These are phyloP conservation scores for Triplophysa rosa DNA, from an alignment of 2,113 vertebrate genomes.

Conservation along the genomic window DNA sequence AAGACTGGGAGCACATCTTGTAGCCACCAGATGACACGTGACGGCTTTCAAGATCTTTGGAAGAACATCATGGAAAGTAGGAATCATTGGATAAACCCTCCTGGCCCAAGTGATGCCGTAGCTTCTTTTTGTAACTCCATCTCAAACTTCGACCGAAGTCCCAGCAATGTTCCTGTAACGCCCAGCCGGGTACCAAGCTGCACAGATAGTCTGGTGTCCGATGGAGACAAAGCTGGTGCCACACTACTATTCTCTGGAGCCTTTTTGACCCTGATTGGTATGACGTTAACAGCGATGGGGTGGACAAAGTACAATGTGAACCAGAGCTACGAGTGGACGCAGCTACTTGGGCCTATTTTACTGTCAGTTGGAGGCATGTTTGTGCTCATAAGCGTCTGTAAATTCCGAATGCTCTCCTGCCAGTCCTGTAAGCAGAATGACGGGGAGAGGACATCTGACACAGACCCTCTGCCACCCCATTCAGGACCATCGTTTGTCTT, in stretches of 20 bases:
- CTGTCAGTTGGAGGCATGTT: conserved; percentile 81
- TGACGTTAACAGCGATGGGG: conserved; percentile 79
- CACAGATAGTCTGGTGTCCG: conserved; percentile 70
- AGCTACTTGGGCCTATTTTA: conserved; percentile 82
- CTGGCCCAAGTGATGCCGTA: not conserved
- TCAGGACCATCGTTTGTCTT: conserved; percentile 77
- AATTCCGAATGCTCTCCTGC: conserved; percentile 77
- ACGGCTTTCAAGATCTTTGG: conserved; percentile 7
- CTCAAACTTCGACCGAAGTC: conserved; percentile 30
- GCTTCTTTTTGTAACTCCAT: not conserved
- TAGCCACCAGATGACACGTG: conserved; percentile 17
- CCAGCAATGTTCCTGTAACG: conserved; percentile 69
- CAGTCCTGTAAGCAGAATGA: conserved; percentile 68
- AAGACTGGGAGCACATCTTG: not conserved
- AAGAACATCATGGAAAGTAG: not conserved
- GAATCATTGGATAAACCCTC: conserved; percentile 20
- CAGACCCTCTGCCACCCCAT: conserved; percentile 58
- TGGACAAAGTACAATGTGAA: conserved; percentile 74
- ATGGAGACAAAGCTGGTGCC: conserved; percentile 77
- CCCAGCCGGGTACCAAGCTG: conserved; percentile 61
- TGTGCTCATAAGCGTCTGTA: conserved; percentile 80
- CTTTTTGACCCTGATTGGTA: conserved; percentile 78
- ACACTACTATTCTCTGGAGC: conserved; percentile 80
- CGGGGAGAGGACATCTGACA: conserved; percentile 60
- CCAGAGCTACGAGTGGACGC: conserved; percentile 77